Conservation (phyloP, 2,797 vertebrate genomes). For the Acanthiza pusilla region DNA sequence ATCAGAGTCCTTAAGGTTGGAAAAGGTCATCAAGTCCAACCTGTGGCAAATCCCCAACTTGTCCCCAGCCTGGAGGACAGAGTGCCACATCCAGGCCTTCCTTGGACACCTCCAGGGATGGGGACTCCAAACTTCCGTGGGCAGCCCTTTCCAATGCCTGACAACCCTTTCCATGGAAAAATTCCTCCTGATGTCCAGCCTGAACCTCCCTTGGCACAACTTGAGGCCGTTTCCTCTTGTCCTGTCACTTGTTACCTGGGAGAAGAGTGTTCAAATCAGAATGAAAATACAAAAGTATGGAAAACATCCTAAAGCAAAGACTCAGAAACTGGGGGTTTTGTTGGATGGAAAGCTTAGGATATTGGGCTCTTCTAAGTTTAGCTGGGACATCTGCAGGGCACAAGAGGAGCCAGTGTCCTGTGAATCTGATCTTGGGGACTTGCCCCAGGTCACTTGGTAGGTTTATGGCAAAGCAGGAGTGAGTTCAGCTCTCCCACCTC, state of each 20-base stretch:
- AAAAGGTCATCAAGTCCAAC: background rate
- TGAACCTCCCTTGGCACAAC: background rate
- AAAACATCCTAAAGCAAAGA: background rate
- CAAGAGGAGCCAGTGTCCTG: rapidly evolving
- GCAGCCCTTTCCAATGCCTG: background rate
- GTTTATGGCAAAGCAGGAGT: background rate
- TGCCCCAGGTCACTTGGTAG: background rate
- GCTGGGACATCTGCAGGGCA: background rate
- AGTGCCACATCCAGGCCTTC: background rate
- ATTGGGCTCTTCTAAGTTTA: background rate
- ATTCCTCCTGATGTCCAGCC: background rate
- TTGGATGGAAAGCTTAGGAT: background rate
- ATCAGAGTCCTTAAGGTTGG: background rate
- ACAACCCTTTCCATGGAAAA: background rate
- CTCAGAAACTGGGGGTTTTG: background rate
- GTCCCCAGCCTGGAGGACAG: background rate
- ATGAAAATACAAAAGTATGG: background rate
- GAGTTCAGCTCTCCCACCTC: background rate
- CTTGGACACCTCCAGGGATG: background rate
- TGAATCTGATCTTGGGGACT: background rate
- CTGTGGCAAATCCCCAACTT: background rate
- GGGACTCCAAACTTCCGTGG: background rate
- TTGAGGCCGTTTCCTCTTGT: background rate
- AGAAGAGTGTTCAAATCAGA: background rate
- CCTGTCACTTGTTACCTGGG: background rate